Evolutionary conservation across 2,888 invertebrate species (phyloP).

Genomic region (Lasioglossum figueresi): DNA sequence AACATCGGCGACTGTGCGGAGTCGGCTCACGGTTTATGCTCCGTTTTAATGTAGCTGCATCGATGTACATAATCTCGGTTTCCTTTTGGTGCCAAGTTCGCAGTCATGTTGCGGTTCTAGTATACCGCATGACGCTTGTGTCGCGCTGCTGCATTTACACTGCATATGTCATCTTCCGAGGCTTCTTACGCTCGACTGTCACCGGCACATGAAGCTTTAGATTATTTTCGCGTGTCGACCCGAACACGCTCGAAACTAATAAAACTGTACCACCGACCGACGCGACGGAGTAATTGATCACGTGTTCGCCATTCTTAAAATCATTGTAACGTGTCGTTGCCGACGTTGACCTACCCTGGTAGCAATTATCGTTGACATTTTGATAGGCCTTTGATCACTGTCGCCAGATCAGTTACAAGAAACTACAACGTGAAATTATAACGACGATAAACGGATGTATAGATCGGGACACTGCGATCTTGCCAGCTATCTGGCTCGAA

Average conservation of each 20-base stretch:
- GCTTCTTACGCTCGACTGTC: constrained; percentile 26
- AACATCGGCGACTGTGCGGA: constrained; percentile 26
- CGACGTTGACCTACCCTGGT: background rate
- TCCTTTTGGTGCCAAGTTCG: constrained; percentile 59
- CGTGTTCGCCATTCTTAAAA: background rate
- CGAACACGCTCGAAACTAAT: background rate
- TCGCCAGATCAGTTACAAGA: no score
- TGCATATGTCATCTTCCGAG: constrained; percentile 5
- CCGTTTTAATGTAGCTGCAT: constrained; percentile 52
- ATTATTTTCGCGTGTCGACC: background rate
- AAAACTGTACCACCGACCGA: background rate
- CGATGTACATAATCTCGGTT: constrained; percentile 57
- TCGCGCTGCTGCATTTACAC: constrained; percentile 10
- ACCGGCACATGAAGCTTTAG: background rate
- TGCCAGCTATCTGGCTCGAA: no score
- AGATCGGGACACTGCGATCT: no score
- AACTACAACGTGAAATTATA: no score
- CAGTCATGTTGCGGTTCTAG: constrained; percentile 43
- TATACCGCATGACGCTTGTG: constrained; percentile 22
- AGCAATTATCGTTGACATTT: background rate
- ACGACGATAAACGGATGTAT: no score
- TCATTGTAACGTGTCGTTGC: background rate
- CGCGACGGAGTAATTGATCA: background rate
- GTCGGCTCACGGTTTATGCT: constrained; percentile 42
- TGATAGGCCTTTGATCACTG: background rate